Evolutionary conservation across 2,113 vertebrate genomes (phyloP).

Genomic region (Pycnonotus jocosus): DNA sequence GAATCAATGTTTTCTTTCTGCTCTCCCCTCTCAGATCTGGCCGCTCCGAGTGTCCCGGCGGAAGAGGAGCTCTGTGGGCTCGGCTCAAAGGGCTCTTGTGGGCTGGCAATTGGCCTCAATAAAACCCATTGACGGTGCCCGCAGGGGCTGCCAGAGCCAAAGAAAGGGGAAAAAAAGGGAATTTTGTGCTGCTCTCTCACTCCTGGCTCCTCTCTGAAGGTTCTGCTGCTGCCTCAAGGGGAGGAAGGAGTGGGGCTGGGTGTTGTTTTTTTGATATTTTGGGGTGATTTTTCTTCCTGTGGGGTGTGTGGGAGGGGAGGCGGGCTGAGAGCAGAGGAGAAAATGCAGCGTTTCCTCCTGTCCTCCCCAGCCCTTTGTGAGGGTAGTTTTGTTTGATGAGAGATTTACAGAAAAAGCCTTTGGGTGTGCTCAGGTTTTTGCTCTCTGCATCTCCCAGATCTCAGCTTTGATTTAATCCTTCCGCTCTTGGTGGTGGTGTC

Average conservation of each 20-base stretch:
- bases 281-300: not conserved
- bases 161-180: not conserved
- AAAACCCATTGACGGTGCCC: not conserved
- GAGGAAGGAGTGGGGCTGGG: not conserved
- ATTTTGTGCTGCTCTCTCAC: too few relatives aligned
- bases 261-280: not conserved
- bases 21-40: not conserved
- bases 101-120: not conserved
- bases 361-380: not conserved
- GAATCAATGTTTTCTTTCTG: not conserved
- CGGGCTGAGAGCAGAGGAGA: not conserved
- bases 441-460: not conserved
- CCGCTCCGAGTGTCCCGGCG: accelerated
- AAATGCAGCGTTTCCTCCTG: not conserved
- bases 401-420: not conserved
- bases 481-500: not conserved
- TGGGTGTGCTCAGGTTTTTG: not conserved
- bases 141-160: not conserved
- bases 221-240: too few relatives aligned
- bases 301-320: not conserved
- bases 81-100: not conserved
- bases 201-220: too few relatives aligned
- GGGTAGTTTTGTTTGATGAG: not conserved
- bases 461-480: not conserved
- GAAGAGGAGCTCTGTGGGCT: not conserved